Evolutionary conservation across 1,140 invertebrate species (phyloP), one percentile per base, ranked within the genome.

Genomic region (Diachasma alloeum): DNA sequence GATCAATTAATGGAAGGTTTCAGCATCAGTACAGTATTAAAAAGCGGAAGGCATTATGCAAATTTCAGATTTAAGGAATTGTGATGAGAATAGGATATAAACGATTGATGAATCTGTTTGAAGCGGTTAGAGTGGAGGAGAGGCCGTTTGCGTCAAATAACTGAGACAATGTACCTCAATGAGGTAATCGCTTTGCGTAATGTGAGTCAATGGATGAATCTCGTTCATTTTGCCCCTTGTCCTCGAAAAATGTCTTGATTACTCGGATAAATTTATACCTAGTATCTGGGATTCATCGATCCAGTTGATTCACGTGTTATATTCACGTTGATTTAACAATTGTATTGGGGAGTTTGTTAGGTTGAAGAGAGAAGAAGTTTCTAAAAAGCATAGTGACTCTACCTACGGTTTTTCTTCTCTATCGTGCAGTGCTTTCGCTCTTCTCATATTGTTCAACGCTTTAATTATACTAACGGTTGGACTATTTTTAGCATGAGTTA

Each of bases 181-280:
- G 82, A 87, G 84, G 81, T 87, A 86, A 88, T 87, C 83, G 79
- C 79, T 84, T 84, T 84, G 37, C 72, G 68, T 68, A 75, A 68
- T 68, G 44, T 59, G 13, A 46, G 17, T 15, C 36, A 68, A 68
- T 68, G 66, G 1, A 37, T 68, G 26, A 37, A 68, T 68, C n/a
- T 68, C n/a, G 31, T 37, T 37, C 59, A 36, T 13, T 66, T 13
- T n/a, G 26, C 31, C n/a, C 13, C 6, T 36, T 66, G 26, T 66
- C 63, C 63, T 66, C 24, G 31, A 36, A 68, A 37, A 68, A 37
- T 37, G 31, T 39, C 9, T 63, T 26, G 59, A 63, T 68, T 68
- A 37, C 36, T 68, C 31, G 2, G 22, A 66, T 17, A n/a, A 68
- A 17, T 39, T 17, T 13, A 11, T 26, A 24, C 36, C 36, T 17